Base-by-base conservation (phyloP, 2,888 invertebrate genomes). In the Tetragonula carbonaria region DNA sequence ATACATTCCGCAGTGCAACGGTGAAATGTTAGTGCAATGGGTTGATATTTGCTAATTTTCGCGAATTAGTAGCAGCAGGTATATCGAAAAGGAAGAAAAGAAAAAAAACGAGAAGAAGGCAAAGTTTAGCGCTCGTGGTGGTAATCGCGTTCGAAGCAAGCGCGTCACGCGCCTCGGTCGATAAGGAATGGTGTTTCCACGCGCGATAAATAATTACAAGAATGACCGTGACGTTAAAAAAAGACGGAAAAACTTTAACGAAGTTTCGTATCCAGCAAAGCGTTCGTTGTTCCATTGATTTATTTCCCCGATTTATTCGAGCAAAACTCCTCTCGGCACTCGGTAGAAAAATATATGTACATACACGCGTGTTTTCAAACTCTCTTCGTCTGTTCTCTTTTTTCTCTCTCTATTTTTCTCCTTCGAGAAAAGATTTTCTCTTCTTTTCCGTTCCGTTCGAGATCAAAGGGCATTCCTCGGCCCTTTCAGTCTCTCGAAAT, bases 241-340 rank as follows among this genome's bases (percentile, higher is more conserved):
- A 23, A 45, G 45, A 28, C 66, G 23, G 18, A 14, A 45, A n/a
- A 14, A 28, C 53, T 18, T 67, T 23, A 59, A n/a, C 50, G 53
- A 66, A 11, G 50, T 68, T 45, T 45, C 45, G 51, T 53, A 66
- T 82, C 57, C 28, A 28, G 28, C 28, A 28, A 28, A 33, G 45
- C 45, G 23, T 33, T 33, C 82, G 66, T 76, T 72, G 76, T 83
- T 82, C 72, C 76, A 68, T 76, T 76, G 72, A 83, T 72, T 75
- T 71, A 65, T 59, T 74, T 53, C 59, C 28, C 38, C 8, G 38
- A 38, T 45, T 53, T 66, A 81, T 82, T 83, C 76, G 67, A 71
- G 66, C 3, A 33, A 33, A 33, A 33, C 33, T 28, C 53, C 53
- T 74, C 23, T 71, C 28, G 82, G 74, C 67, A 80, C 66, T 8